Percentiles rank a stretch among this genome's conserved stretches.
Evolutionary conservation across 2,797 vertebrate species (phyloP).

Genomic region (Muscicapa striata): DNA sequence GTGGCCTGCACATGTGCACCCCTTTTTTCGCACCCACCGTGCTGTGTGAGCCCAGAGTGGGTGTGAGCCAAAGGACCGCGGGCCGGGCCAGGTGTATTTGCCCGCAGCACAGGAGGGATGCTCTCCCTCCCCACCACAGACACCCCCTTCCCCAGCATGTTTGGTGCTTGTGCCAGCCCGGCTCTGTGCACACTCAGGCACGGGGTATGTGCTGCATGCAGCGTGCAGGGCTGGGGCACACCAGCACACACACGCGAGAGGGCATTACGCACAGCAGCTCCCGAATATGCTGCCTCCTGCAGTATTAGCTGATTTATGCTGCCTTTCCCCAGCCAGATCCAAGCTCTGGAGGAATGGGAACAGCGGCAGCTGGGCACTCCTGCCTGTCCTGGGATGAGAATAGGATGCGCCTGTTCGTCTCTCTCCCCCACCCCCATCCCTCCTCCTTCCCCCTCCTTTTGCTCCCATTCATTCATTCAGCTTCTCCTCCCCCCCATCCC

Average conservation of each 20-base stretch:
- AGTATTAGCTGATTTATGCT: conserved; percentile 52
- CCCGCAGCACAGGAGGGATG: neutral
- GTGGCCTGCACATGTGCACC: neutral
- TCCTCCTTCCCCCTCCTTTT: conserved; percentile 54
- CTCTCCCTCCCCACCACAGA: neutral
- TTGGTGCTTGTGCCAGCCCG: neutral
- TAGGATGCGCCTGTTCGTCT: conserved; percentile 27
- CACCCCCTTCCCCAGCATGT: neutral
- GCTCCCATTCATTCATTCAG: conserved; percentile 62
- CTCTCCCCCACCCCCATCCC: neutral
- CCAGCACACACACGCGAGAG: neutral
- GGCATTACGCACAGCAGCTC: conserved; percentile 31
- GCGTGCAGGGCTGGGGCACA: neutral
- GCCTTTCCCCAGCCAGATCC: conserved; percentile 32
- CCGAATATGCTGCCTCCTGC: conserved; percentile 20
- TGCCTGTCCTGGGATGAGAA: conserved; percentile 49
- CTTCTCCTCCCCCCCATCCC: conserved; percentile 32
- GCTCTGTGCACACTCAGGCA: neutral
- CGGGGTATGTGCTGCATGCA: neutral
- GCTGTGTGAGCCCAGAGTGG: neutral
- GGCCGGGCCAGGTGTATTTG: neutral
- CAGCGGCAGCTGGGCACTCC: conserved; percentile 26
- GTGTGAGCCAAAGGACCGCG: neutral
- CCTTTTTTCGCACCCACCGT: neutral
- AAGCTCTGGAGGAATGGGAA: conserved; percentile 39